These are phyloP conservation scores for Salvelinus sp. DNA, from an alignment of 2,113 vertebrate species.

Conservation along the genomic window DNA sequence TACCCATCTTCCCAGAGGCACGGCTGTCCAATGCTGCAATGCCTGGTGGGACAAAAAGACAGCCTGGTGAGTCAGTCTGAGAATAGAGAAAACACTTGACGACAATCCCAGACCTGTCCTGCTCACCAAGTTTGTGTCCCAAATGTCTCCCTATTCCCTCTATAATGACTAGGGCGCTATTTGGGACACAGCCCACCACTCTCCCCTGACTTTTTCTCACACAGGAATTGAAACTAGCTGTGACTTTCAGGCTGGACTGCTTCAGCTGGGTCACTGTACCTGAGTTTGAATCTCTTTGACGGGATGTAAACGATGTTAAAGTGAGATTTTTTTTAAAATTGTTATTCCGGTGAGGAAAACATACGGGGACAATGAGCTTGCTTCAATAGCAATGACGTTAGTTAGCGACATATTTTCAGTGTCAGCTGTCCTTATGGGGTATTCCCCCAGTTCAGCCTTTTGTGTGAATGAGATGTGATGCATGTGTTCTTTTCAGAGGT, in stretches of 20 bases:
- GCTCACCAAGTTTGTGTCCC: too few relatives aligned
- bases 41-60: slow-evolving; percentile 67
- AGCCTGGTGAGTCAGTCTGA: neutral
- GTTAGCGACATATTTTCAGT: slow-evolving; percentile 57
- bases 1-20: slow-evolving; percentile 94
- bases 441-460: slow-evolving; percentile 64
- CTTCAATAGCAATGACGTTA: slow-evolving; percentile 49
- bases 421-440: slow-evolving; percentile 50
- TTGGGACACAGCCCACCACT: too few relatives aligned
- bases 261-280: too few relatives aligned
- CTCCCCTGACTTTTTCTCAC: too few relatives aligned
- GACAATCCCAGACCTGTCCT: too few relatives aligned
- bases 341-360: neutral
- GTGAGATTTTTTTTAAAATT: neutral
- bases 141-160: too few relatives aligned
- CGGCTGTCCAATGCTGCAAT: slow-evolving; percentile 94
- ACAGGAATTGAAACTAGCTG: too few relatives aligned
- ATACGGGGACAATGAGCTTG: slow-evolving; percentile 43
- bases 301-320: too few relatives aligned
- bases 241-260: too few relatives aligned
- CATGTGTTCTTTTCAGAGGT: slow-evolving; percentile 47
- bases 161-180: too few relatives aligned
- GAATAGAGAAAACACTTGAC: too few relatives aligned
- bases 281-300: too few relatives aligned
- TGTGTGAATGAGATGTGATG: slow-evolving; percentile 51